A percentile compares a stretch with the other conserved stretches of the same genome.
Conservation (phyloP, 2,888 invertebrate species). For the Tetanocera ferruginea region DNA sequence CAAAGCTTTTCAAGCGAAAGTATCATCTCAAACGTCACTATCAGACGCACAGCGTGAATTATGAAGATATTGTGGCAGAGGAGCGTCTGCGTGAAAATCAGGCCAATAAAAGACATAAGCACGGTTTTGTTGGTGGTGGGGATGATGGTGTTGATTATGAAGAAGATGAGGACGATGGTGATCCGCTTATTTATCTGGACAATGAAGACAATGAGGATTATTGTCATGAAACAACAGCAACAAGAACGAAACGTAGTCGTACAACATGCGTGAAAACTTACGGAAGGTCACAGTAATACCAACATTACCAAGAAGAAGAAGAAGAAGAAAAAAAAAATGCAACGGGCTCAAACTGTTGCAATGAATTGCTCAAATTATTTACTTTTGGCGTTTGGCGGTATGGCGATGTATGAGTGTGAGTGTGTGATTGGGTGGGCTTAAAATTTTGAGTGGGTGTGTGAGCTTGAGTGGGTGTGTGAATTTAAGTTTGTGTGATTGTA, state of each 20-base stretch:
- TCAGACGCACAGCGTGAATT: conserved; percentile 59
- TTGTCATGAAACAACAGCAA: not conserved
- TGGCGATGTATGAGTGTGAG: no score
- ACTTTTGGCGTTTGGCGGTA: no score
- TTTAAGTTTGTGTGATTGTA: no score
- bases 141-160: not conserved
- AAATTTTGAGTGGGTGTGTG: no score
- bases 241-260: not conserved
- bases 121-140: conserved; percentile 21
- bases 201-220: conserved; percentile 2
- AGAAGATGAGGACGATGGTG: not conserved
- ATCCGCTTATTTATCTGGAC: not conserved
- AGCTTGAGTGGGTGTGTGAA: no score
- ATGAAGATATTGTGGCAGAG: conserved; percentile 52
- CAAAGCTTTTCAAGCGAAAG: conserved; percentile 63
- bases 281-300: conserved; percentile 45
- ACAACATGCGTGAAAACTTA: no score
- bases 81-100: conserved; percentile 39
- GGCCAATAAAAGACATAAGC: not conserved
- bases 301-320: not conserved
- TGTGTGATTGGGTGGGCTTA: no score
- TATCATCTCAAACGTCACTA: conserved; percentile 65
- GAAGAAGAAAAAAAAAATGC: not conserved
- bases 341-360: not conserved
- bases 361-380: not conserved